Evolutionary conservation across 2,888 invertebrate species (phyloP).

Genomic region (Dicyrtomina minuta): DNA sequence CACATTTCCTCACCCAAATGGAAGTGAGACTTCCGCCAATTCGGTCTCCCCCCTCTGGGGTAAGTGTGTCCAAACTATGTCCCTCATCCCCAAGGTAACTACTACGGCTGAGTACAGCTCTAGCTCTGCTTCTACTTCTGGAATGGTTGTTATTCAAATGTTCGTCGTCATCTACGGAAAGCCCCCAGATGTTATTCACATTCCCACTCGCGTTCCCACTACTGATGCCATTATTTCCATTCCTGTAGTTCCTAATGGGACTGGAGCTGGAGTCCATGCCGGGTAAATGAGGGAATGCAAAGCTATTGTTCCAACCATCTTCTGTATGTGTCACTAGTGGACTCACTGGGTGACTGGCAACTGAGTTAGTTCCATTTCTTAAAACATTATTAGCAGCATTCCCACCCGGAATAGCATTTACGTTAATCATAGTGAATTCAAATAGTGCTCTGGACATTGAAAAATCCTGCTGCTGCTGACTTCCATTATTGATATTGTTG

Average conservation of each 20-base stretch:
- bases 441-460: conserved; percentile 21
- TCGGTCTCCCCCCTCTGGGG: neutral
- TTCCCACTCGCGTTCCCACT: neutral
- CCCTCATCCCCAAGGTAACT: neutral
- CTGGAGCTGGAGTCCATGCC: conserved; percentile 14
- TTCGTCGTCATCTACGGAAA: neutral
- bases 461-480: neutral
- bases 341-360: too few species aligned
- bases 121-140: neutral
- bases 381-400: too few species aligned
- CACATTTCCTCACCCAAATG: conserved; percentile 49
- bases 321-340: too few species aligned
- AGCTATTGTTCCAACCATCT: conserved; percentile 3
- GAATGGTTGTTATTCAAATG: conserved; percentile 7
- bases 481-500: neutral
- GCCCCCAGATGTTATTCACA: neutral
- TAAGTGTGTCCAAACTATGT: neutral
- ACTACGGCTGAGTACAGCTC: neutral
- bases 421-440: conserved; percentile 25
- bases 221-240: neutral
- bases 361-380: neutral
- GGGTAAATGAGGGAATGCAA: conserved; percentile 20
- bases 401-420: conserved; percentile 8
- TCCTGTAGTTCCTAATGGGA: neutral
- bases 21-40: conserved; percentile 1